Conservation (phyloP, 1,140 invertebrate species). For the Lithobius niger region DNA sequence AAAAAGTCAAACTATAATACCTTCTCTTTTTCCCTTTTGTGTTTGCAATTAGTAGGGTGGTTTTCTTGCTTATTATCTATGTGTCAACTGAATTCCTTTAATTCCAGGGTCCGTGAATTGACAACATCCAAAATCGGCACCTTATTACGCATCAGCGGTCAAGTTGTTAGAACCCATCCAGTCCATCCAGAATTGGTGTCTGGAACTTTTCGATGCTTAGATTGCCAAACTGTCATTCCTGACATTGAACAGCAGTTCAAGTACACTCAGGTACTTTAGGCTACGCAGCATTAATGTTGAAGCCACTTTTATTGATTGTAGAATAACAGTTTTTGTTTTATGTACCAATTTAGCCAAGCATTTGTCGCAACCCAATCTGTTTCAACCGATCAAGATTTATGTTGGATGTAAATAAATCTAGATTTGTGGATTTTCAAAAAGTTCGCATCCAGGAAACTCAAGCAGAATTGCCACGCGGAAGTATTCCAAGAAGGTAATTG, state of each 20-base stretch:
- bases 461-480: constrained; percentile 87
- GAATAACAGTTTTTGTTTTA: neutral
- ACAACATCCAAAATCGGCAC: constrained; percentile 91
- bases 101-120: constrained; percentile 62
- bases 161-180: constrained; percentile 95
- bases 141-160: constrained; percentile 87
- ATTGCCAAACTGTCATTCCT: constrained; percentile 88
- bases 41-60: no score
- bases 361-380: constrained; percentile 92
- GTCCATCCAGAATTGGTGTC: constrained; percentile 87
- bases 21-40: no score
- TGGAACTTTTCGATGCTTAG: constrained; percentile 89
- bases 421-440: constrained; percentile 98
- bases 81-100: no score
- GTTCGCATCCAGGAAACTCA: constrained; percentile 97
- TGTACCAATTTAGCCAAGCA: constrained; percentile 55
- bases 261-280: constrained; percentile 9
- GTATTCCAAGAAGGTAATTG: constrained; percentile 70
- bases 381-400: constrained; percentile 78
- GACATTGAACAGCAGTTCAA: constrained; percentile 99
- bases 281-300: neutral
- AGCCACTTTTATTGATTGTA: neutral
- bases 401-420: constrained; percentile 82
- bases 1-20: no score
- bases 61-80: no score